These are phyloP conservation scores for Machimus rusticus DNA, from an alignment of 2,888 invertebrate genomes.

Conservation along the genomic window DNA sequence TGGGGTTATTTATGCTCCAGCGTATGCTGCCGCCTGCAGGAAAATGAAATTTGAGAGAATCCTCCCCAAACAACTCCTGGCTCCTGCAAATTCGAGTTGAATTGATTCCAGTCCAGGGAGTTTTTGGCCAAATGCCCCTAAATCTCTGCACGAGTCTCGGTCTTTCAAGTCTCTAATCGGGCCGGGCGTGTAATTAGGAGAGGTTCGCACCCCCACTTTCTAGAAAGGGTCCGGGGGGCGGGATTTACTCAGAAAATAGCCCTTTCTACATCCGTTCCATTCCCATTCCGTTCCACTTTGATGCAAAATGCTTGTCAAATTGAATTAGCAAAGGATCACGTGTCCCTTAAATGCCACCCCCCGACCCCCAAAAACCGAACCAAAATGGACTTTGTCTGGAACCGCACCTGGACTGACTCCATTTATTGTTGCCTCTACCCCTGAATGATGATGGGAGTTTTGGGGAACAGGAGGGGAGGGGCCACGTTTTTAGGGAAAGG, in stretches of 20 bases:
- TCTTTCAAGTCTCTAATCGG: not conserved
- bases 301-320: conserved; percentile 5
- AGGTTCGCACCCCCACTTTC: not conserved
- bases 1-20: conserved; percentile 29
- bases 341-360: not conserved
- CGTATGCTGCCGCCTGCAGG: conserved; percentile 4
- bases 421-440: not conserved
- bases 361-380: not conserved
- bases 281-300: not conserved
- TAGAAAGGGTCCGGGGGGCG: not conserved
- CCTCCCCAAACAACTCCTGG: not conserved
- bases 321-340: conserved; percentile 13
- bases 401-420: conserved; percentile 4
- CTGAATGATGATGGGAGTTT: not conserved
- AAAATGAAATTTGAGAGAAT: not conserved
- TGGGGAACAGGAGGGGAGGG: not conserved
- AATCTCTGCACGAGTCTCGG: not conserved
- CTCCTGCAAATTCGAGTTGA: not conserved
- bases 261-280: not conserved
- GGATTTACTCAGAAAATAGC: not conserved
- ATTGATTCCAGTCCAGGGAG: not conserved
- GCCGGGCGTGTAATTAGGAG: not conserved
- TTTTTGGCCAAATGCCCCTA: conserved; percentile 8
- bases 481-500: not conserved
- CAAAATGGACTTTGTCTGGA: not conserved